These are phyloP conservation scores for Tadarida brasiliensis DNA, from an alignment of 2,797 vertebrate genomes.

Conservation along the genomic window DNA sequence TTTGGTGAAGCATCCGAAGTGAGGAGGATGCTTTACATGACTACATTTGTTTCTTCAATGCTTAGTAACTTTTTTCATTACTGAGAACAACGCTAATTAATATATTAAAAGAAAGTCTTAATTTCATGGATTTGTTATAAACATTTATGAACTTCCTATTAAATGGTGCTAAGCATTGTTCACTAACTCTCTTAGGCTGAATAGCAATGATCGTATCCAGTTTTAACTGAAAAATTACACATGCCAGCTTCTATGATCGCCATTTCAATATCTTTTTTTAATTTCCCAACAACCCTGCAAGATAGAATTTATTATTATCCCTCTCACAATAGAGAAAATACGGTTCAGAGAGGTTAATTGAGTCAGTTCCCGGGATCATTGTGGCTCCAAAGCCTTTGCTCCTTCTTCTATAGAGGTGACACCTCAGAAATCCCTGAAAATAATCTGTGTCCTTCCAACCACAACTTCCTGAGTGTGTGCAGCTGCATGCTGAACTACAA, in stretches of 20 bases:
- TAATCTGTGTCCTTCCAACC: background rate
- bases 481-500: background rate
- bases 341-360: conserved; percentile 59
- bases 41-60: conserved; percentile 52
- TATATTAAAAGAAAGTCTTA: conserved; percentile 73
- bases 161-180: conserved; percentile 68
- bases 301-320: conserved; percentile 61
- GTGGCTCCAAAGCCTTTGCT: background rate
- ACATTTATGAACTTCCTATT: conserved; percentile 75
- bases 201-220: conserved; percentile 66
- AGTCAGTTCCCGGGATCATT: background rate
- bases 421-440: background rate
- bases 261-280: conserved; percentile 68
- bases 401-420: background rate
- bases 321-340: conserved; percentile 45
- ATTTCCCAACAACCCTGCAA: conserved; percentile 63
- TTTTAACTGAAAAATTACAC: conserved; percentile 77
- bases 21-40: conserved; percentile 36
- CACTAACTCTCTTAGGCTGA: conserved; percentile 47
- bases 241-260: conserved; percentile 59
- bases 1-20: conserved; percentile 32
- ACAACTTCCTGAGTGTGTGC: background rate
- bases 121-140: conserved; percentile 70
- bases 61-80: conserved; percentile 56
- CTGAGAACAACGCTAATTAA: conserved; percentile 75